Conservation (phyloP, 2,888 invertebrate genomes). For the Ophioninae sp. region DNA sequence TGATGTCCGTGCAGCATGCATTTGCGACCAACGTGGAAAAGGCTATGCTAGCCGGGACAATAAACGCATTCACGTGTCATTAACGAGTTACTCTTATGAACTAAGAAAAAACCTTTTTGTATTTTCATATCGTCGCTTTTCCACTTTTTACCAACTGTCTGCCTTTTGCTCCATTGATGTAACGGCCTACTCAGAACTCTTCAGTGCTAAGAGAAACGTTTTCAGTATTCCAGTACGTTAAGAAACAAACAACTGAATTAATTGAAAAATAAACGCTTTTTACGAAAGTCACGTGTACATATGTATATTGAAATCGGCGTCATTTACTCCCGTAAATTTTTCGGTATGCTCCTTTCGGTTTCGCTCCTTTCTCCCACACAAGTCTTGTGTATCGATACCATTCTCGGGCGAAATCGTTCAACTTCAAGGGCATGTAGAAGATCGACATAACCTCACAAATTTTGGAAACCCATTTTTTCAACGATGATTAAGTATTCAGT, state of each 20-base stretch:
- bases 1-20: slow-evolving; percentile 83
- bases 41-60: slow-evolving; percentile 69
- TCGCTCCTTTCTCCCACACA: too few relatives aligned
- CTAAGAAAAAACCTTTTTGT: background rate
- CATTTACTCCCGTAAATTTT: too few relatives aligned
- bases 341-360: too few relatives aligned
- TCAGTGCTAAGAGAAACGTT: background rate
- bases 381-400: too few relatives aligned
- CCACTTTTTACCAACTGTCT: background rate
- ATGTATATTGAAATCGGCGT: too few relatives aligned
- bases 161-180: background rate
- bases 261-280: too few relatives aligned
- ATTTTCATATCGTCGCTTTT: background rate
- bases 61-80: slow-evolving; percentile 66
- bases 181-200: background rate
- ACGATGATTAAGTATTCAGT: too few relatives aligned
- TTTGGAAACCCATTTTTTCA: too few relatives aligned
- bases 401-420: too few relatives aligned
- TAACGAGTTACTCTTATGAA: background rate
- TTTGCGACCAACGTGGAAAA: slow-evolving; percentile 84
- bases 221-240: background rate
- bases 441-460: too few relatives aligned
- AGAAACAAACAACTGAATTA: background rate
- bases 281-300: too few relatives aligned
- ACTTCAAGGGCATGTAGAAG: too few relatives aligned